These are phyloP conservation scores for Nasua narica DNA, from an alignment of 2,797 vertebrate species.

Conservation along the genomic window DNA sequence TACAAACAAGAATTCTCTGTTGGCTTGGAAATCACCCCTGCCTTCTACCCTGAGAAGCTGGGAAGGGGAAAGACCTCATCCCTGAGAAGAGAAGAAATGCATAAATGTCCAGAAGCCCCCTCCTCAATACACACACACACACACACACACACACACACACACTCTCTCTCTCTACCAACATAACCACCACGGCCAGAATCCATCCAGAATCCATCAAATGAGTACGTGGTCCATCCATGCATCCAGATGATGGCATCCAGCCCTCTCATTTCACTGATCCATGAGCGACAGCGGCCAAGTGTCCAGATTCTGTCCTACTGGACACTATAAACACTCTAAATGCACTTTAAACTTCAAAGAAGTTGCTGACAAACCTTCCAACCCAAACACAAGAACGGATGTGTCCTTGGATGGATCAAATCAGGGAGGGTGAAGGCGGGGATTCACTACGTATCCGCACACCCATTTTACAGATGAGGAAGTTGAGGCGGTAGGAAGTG, in stretches of 20 bases:
- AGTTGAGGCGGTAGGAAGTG: neutral
- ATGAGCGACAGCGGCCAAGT: accelerated
- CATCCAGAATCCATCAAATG: neutral
- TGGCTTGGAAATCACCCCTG: neutral
- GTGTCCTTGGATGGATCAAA: neutral
- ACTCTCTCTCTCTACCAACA: neutral
- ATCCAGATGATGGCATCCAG: neutral
- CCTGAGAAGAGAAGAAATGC: neutral
- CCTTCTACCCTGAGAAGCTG: neutral
- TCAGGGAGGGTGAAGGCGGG: neutral
- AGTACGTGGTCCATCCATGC: neutral
- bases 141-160: neutral
- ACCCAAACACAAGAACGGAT: neutral
- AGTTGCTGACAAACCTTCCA: neutral
- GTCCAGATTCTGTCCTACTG: neutral
- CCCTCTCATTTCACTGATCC: too few relatives aligned
- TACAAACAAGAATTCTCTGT: neutral
- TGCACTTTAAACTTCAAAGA: neutral
- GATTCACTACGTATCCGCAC: neutral
- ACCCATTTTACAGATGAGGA: neutral
- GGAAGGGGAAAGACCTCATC: neutral
- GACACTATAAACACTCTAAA: neutral
- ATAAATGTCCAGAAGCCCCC: neutral
- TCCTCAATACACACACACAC: constrained; percentile 29
- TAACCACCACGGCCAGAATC: neutral